A percentile compares a stretch with the other conserved stretches of the same genome.
Evolutionary conservation across 2,797 vertebrate genomes (phyloP).

Genomic region (Pelochelys cantorii): DNA sequence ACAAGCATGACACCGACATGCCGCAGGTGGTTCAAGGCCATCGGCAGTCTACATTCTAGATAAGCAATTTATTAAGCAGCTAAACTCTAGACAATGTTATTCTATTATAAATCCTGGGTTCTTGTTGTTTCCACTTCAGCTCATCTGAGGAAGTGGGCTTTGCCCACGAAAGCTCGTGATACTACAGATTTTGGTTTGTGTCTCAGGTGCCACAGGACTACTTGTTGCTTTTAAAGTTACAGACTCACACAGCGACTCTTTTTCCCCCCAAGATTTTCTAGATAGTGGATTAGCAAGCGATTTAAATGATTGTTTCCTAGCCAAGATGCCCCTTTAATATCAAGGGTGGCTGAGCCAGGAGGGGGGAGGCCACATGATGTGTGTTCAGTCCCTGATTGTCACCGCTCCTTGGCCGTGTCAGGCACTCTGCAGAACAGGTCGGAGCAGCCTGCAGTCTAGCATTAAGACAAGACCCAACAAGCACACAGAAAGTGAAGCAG

Average conservation of each 20-base stretch:
- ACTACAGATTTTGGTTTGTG: too few species aligned
- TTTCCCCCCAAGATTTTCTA: too few species aligned
- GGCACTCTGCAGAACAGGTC: neutral
- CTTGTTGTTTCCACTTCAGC: too few species aligned
- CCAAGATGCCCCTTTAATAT: neutral
- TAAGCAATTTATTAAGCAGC: neutral
- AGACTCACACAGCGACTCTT: too few species aligned
- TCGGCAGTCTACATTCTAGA: neutral
- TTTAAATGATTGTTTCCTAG: neutral
- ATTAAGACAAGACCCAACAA: neutral
- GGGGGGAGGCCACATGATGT: neutral
- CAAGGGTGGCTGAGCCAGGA: neutral
- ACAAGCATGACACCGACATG: neutral
- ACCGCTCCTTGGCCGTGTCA: neutral
- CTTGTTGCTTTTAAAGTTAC: too few species aligned
- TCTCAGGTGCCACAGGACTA: too few species aligned
- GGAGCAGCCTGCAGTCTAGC: neutral
- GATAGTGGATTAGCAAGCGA: neutral
- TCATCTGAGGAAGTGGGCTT: too few species aligned
- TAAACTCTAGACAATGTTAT: rapidly evolving
- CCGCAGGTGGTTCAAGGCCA: neutral
- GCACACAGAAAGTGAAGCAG: neutral
- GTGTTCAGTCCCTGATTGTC: too few species aligned
- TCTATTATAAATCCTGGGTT: too few species aligned
- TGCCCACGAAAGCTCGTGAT: too few species aligned